Evolutionary conservation across 2,113 vertebrate genomes (phyloP), one percentile per base, ranked within the genome.

Genomic region (Gymnarchus niloticus): DNA sequence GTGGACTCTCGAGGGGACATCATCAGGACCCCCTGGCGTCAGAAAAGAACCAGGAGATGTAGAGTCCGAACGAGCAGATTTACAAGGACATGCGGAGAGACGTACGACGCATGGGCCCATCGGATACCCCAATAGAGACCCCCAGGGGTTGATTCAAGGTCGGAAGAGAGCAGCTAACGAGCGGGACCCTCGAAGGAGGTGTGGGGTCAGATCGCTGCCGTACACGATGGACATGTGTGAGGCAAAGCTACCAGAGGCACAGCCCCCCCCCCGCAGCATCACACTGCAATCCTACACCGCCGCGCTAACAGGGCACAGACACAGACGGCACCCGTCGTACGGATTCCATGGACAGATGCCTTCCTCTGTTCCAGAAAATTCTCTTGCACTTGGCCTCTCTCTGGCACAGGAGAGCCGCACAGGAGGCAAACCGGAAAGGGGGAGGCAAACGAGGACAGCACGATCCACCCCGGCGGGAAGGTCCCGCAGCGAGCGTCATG

Each of bases 401-500:
- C 10, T 37, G 61, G 28, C 33, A 69, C 61, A 37, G 4, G 37
- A 69, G 10, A 69, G 61, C 61, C 61, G 37, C 12, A 19, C 54
- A 83, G 37, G 57, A 56, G 52, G 28, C 52, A 57, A 33, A 83
- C 25, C 33, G 33, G 33, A 41, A 28, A 3, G 12, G 2, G 33
- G 81, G 28, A 33, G 28, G 28, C 1, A 19, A 33, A 6, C 19
- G 3, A 83, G 81, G 0, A 8, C 33, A 57, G 33, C 44, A 49
- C 52, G 48, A 61, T 59, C 52, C 3, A 56, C 33, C 51, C 61
- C 48, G n/a, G 59, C 2, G 73, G 69, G 69, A 1, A 25, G 51
- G 49, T 69, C 83, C 51, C 33, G n/a, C 46, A 84, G 65, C 23
- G 56, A 87, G 87, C 73, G 86, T 84, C 57, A 54, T 85, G 86